Evolutionary conservation across 2,113 vertebrate genomes (phyloP).

Genomic region (Nannobrachium achirus): DNA sequence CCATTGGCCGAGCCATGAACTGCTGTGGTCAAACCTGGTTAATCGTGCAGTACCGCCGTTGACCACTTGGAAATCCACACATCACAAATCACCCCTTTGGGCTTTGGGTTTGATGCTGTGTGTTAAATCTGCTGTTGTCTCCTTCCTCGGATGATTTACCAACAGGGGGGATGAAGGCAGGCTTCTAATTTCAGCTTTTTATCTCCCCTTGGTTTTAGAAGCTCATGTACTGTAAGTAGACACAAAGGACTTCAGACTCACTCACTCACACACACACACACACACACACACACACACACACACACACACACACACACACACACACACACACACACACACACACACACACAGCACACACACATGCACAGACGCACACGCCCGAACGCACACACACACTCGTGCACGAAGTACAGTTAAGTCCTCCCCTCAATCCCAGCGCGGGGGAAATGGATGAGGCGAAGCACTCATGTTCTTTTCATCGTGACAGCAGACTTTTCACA

Average conservation of each 20-base stretch:
- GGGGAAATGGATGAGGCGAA: slow-evolving; percentile 70
- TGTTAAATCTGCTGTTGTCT: slow-evolving; percentile 15
- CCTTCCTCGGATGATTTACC: slow-evolving; percentile 35
- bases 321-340: slow-evolving; percentile 7
- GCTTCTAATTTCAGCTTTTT: slow-evolving; percentile 63
- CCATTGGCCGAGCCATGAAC: too few relatives aligned
- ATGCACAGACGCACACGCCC: slow-evolving; percentile 16
- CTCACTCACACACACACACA: too few relatives aligned
- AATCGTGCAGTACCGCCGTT: too few relatives aligned
- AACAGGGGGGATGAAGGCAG: slow-evolving; percentile 31
- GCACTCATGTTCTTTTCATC: slow-evolving; percentile 70
- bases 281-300: background rate
- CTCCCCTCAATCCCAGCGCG: slow-evolving; percentile 51
- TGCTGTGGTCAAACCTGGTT: too few relatives aligned
- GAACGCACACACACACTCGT: background rate
- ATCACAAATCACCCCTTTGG: too few relatives aligned
- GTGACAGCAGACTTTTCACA: slow-evolving; percentile 65
- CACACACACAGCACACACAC: background rate
- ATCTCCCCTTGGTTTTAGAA: slow-evolving; percentile 59
- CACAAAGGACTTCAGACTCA: slow-evolving; percentile 38
- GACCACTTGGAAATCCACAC: too few relatives aligned
- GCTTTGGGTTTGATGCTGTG: background rate
- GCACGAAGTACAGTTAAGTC: slow-evolving; percentile 42
- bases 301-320: background rate
- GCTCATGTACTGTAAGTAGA: slow-evolving; percentile 35